Conservation (phyloP, 1,140 invertebrate genomes). For the Pentalonia nigronervosa region DNA sequence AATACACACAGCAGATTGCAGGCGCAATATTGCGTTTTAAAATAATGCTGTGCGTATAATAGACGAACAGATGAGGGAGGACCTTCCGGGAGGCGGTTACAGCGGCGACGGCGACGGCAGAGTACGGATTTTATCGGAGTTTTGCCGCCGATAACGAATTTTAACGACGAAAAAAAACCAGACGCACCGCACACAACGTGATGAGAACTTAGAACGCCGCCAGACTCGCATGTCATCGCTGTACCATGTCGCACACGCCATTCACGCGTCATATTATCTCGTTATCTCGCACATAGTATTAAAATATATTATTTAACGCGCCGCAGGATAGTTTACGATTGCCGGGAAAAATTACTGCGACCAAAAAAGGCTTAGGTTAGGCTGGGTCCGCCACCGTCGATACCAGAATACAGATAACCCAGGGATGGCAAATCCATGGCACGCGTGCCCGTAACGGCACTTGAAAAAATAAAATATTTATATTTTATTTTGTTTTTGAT, state of each 20-base stretch:
- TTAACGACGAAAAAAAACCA: background rate
- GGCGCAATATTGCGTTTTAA: background rate
- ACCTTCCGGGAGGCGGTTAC: background rate
- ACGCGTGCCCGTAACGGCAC: no score
- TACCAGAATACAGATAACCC: background rate
- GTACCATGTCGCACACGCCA: background rate
- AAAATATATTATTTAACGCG: no score
- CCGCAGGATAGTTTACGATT: background rate
- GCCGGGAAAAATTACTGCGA: background rate
- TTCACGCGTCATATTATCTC: no score
- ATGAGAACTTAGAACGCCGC: background rate
- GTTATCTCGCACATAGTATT: no score
- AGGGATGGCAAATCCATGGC: no score
- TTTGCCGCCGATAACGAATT: background rate
- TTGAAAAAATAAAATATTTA: no score
- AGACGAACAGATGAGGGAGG: background rate
- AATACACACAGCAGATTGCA: background rate
- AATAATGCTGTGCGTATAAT: background rate
- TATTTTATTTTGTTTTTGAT: no score
- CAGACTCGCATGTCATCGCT: background rate
- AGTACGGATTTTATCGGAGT: background rate
- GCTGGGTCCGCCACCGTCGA: background rate
- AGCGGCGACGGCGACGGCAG: background rate
- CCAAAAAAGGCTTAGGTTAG: no score
- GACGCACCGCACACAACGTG: background rate